Conservation (phyloP, 2,113 vertebrate genomes). For the Empidonax traillii region DNA sequence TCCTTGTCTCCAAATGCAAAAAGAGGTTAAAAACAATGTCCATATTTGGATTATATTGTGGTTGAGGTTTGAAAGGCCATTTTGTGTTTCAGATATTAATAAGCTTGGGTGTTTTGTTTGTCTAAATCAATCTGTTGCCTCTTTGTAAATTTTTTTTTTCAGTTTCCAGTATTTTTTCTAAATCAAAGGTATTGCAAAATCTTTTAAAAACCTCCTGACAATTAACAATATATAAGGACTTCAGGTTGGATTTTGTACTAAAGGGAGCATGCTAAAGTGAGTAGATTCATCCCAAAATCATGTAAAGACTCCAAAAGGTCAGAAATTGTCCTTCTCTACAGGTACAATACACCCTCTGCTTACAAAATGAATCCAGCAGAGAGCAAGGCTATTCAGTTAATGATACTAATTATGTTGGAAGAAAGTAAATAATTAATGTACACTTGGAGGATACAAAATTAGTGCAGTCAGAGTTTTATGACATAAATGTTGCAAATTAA, state of each 20-base stretch:
- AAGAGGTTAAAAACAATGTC: neutral
- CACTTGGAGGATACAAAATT: neutral
- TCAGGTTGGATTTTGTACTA: neutral
- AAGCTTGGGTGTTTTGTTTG: neutral
- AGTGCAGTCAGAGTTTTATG: neutral
- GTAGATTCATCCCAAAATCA: neutral
- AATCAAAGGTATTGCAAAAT: neutral
- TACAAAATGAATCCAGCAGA: neutral
- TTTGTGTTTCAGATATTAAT: neutral
- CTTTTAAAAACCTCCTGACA: neutral
- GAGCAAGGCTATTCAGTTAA: neutral
- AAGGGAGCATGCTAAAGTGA: neutral
- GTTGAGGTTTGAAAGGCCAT: neutral
- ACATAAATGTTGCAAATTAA: neutral
- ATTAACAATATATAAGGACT: neutral
- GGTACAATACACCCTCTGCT: neutral
- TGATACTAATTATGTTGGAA: neutral
- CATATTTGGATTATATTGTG: neutral
- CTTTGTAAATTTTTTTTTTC: neutral
- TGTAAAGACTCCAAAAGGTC: neutral
- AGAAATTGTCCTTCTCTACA: neutral
- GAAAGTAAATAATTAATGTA: neutral
- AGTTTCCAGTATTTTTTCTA: neutral
- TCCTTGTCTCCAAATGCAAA: neutral
- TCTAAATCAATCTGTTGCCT: neutral